phyloP scores from a whole-genome alignment of 2,888 invertebrate species.

The Tethea ocularis region DNA sequence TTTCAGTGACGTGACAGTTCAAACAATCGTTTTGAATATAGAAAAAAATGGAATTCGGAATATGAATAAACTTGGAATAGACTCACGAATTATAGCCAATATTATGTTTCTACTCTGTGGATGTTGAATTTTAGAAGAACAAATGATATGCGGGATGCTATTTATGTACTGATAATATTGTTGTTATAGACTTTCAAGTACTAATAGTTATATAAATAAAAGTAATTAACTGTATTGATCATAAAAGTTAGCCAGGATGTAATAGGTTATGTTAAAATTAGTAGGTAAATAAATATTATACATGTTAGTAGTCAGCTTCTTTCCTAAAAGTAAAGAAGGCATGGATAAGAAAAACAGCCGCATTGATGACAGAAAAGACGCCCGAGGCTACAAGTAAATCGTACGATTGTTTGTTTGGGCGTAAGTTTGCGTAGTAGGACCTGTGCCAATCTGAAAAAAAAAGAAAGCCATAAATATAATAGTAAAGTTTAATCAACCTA shows the following conservation, averaged over 20 bases:
- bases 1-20: not conserved
- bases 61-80: not conserved
- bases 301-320: slow-evolving; percentile 76
- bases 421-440: slow-evolving; percentile 79
- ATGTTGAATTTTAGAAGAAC: too few species aligned
- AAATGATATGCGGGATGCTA: too few species aligned
- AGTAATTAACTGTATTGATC: not conserved
- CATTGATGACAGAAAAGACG: slow-evolving; percentile 85
- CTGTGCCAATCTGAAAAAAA: slow-evolving; percentile 73
- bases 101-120: not conserved
- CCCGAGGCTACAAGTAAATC: slow-evolving; percentile 87
- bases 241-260: not conserved
- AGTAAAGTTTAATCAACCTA: too few species aligned
- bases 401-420: slow-evolving; percentile 86
- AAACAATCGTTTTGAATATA: not conserved
- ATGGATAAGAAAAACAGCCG: slow-evolving; percentile 84
- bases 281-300: slow-evolving; percentile 15
- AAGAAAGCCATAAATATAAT: not conserved
- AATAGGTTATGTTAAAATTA: not conserved
- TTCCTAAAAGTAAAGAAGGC: slow-evolving; percentile 84
- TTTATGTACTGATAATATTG: not conserved
- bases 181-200: not conserved
- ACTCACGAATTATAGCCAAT: not conserved
- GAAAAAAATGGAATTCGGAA: not conserved
- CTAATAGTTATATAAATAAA: not conserved